Evolutionary conservation across 1,140 invertebrate genomes (phyloP), one percentile per base, ranked within the genome.

Genomic region (Bombus waltoni): DNA sequence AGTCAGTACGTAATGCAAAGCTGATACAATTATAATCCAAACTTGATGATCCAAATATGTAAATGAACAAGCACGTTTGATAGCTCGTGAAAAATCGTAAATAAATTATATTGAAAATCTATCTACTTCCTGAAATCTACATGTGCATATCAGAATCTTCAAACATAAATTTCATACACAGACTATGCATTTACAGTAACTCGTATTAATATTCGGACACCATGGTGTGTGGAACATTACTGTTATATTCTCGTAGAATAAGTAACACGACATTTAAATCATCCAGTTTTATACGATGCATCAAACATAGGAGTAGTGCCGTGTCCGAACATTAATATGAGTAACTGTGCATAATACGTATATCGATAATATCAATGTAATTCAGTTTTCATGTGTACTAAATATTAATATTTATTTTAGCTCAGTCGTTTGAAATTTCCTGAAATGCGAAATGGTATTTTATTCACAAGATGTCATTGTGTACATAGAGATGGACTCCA

Each of bases 401-500:
- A 35, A 71, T 22, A 25, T 62, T n/a, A 42, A 79, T 47, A 74
- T 66, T 68, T 44, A 53, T 76, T 87, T 73, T 38, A 87, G 85
- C 2, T 22, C 0, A 25, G 42, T 47, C 22, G 32, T 40, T 78
- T 87, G 59, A 80, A 74, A 40, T 77, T 79, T 77, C 96, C 96
- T 18, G 97, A 97, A 93, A 94, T 97, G 87, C 95, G 97, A 42
- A 96, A 95, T 73, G 96, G 97, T 59, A 96, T 97, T 88, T 95
- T 97, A 89, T 96, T 96, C 83, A 96, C 96, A 44, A 96, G 96
- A 79, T 97, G 97, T 89, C 96, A 97, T 85, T 97, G 97, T 90
- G 95, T 97, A 75, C 96, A 96, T 88, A 96, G 96, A 72, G 97
- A 97, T 94, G 97, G 97, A 3, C 95, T 97, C 28, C 97, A 97